A percentile compares a stretch with the other conserved stretches of the same genome.
These are phyloP conservation scores for Octopus bimaculoides DNA, from an alignment of 1,140 invertebrate species.

Conservation along the genomic window DNA sequence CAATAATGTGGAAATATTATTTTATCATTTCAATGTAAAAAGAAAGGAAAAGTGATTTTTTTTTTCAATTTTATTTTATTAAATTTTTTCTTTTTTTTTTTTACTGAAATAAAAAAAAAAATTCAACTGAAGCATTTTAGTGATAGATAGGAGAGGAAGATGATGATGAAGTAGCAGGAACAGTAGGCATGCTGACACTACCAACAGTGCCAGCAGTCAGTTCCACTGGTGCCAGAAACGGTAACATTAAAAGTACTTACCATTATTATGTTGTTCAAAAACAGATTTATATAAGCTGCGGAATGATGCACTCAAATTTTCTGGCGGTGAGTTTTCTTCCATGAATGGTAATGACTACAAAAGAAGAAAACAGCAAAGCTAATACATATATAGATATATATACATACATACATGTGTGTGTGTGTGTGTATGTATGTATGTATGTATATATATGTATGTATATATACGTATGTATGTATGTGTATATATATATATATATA, in stretches of 20 bases:
- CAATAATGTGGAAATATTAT: too few species aligned
- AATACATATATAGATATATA: not conserved
- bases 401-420: not conserved
- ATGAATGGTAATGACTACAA: conserved; percentile 30
- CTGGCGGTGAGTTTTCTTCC: conserved; percentile 38
- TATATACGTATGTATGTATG: not conserved
- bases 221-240: too few species aligned
- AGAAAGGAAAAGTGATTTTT: too few species aligned
- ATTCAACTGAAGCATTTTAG: too few species aligned
- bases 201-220: too few species aligned
- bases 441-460: not conserved
- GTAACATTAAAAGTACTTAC: conserved; percentile 20
- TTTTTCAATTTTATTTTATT: too few species aligned
- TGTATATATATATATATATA: not conserved
- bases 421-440: not conserved
- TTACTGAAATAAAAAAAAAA: too few species aligned
- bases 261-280: conserved; percentile 47
- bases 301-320: conserved; percentile 54
- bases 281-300: conserved; percentile 53
- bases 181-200: too few species aligned
- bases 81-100: too few species aligned
- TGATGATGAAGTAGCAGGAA: too few species aligned
- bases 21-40: too few species aligned
- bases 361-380: not conserved
- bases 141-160: too few species aligned